Evolutionary conservation across 2,888 invertebrate genomes (phyloP), one percentile per base, ranked within the genome.

Genomic region (Dryocosmus kuriphilus): DNA sequence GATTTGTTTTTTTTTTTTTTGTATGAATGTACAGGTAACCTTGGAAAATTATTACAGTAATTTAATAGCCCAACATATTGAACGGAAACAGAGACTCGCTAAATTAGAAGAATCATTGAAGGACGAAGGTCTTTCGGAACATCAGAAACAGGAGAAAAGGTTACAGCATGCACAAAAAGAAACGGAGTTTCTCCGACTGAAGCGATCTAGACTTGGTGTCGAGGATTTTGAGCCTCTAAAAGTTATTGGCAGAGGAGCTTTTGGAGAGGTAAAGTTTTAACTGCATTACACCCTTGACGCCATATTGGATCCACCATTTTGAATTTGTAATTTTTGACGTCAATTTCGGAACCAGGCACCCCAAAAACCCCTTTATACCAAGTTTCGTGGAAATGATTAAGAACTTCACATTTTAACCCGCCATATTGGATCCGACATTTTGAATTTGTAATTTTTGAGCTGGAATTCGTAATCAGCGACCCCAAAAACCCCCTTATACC

Each of bases 31-130:
- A 16, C 84, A 90, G 90, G 90, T 99, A 91, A 98, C 99, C 80
- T 93, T 99, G 91, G 99, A 99, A 93, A 99, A 99, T 93, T 99
- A 99, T 93, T 99, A 99, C 93, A 98, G 97, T 92, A 99, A 99
- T 93, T 95, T 99, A 91, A 97, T 99, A 91, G 96, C 97, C 87
- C 99, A 99, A 92, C 98, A 99, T 93, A 96, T 98, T 89, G 99
- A 99, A 93, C 94, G 99, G 89, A 98, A 99, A 92, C 98, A 98
- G 92, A 96, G 97, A 91, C 93, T 97, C 91, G 97, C 98, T 82
- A 97, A 98, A 92, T 93, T 99, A 88, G 99, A 99, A 93, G 98
- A 99, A 92, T 96, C 98, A 82, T 95, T 99, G 93, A 97, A 97
- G 99, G 98, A 98, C 92, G 98, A 99, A 90, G 97, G 97, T 81